phyloP scores from a whole-genome alignment of 2,113 vertebrate species.

The Bubo bubo region DNA sequence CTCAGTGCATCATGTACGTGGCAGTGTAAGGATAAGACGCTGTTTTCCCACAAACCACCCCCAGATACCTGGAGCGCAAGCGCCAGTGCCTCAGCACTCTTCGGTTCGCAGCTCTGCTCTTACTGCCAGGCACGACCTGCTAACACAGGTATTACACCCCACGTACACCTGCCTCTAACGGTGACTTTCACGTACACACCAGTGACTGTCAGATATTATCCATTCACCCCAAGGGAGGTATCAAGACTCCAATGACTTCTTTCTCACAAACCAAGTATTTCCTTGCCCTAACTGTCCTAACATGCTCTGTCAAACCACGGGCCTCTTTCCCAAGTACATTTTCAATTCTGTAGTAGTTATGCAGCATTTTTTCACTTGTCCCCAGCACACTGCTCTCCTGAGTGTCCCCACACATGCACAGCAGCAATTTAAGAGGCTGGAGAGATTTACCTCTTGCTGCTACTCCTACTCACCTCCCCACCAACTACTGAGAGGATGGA shows the following conservation, averaged over 20 bases:
- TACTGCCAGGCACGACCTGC: background rate
- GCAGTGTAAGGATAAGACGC: background rate
- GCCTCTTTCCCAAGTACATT: background rate
- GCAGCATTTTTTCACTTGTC: background rate
- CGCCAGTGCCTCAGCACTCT: background rate
- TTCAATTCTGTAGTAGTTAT: background rate
- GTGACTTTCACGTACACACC: background rate
- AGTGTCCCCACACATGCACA: background rate
- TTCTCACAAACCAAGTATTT: background rate
- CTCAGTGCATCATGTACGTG: fast-evolving
- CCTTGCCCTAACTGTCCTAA: background rate
- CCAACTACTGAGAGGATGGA: background rate
- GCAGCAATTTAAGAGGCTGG: background rate
- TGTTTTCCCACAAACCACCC: background rate
- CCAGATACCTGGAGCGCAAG: background rate
- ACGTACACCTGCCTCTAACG: background rate
- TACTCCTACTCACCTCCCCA: background rate
- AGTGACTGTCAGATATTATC: background rate
- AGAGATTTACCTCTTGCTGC: background rate
- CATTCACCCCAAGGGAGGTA: background rate
- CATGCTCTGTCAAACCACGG: fast-evolving
- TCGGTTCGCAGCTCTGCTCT: background rate
- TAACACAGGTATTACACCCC: background rate
- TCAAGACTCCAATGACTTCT: background rate
- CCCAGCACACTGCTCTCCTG: background rate